Conservation (phyloP, 2,797 vertebrate genomes). For the Picus viridis region DNA sequence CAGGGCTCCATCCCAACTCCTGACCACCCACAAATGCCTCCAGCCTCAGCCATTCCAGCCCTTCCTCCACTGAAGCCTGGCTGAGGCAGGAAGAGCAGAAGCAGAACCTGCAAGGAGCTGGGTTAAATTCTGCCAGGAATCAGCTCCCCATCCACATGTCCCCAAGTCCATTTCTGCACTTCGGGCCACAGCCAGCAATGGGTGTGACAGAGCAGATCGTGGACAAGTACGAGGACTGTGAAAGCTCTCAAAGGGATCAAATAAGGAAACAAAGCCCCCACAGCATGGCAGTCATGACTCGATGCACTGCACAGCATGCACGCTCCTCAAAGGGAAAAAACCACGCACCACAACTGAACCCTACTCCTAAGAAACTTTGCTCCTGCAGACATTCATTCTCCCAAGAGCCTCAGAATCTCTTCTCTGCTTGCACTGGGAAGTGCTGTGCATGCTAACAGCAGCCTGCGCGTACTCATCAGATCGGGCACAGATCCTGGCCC, state of each 20-base stretch:
- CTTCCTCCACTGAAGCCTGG: rapidly evolving
- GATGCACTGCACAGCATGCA: rapidly evolving
- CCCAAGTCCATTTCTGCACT: too few relatives aligned
- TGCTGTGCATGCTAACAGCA: neutral
- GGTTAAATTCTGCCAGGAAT: neutral
- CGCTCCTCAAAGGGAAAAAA: neutral
- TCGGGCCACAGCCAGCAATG: too few relatives aligned
- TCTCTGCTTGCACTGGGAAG: neutral
- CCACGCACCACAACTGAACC: neutral
- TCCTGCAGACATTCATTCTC: neutral
- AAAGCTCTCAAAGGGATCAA: too few relatives aligned
- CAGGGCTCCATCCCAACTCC: neutral
- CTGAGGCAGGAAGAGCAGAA: neutral
- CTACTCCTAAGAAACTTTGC: neutral
- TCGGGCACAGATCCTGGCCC: neutral
- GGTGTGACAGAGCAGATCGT: too few relatives aligned
- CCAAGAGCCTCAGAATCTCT: neutral
- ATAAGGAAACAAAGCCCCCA: too few relatives aligned
- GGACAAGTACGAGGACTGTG: too few relatives aligned
- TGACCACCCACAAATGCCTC: neutral
- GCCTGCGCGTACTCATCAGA: neutral
- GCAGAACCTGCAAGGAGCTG: neutral
- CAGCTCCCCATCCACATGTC: too few relatives aligned
- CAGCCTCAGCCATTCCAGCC: rapidly evolving
- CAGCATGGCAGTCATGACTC: too few relatives aligned